Conservation (phyloP, 2,797 vertebrate genomes). For the Cossypha heuglini region DNA sequence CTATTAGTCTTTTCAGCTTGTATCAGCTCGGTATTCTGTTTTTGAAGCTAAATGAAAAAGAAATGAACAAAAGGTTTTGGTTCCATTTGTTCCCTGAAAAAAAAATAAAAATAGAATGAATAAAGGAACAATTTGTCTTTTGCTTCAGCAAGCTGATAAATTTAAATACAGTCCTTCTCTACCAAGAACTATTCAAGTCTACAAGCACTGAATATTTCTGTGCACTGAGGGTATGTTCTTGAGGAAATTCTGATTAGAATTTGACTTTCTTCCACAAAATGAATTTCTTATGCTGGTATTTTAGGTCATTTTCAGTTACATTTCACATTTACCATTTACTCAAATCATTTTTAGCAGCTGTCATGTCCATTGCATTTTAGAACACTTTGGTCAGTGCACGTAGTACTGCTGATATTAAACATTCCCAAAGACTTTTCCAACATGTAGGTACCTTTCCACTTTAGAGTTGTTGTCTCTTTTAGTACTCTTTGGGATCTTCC, state of each 20-base stretch:
- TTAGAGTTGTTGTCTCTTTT: neutral
- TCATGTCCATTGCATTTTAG: neutral
- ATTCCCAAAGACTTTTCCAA: neutral
- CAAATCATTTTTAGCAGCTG: neutral
- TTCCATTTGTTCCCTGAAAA: neutral
- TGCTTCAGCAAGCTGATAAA: neutral
- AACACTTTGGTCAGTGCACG: neutral
- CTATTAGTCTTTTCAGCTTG: neutral
- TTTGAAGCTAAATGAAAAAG: neutral
- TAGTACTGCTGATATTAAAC: neutral
- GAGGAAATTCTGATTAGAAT: neutral
- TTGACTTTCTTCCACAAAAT: neutral
- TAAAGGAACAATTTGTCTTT: neutral
- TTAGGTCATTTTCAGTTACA: neutral
- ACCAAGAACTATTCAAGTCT: neutral
- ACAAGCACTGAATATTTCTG: neutral
- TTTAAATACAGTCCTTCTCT: neutral
- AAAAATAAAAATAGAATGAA: neutral
- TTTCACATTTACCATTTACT: neutral
- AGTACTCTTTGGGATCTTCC: neutral
- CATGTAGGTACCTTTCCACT: rapidly evolving
- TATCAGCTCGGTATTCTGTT: neutral
- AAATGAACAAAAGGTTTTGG: neutral
- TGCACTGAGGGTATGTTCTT: neutral
- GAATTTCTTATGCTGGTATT: neutral